Percentiles rank a stretch among this genome's conserved stretches.
These are phyloP conservation scores for Sandelia bainsii DNA, from an alignment of 2,797 vertebrate species.

Conservation along the genomic window DNA sequence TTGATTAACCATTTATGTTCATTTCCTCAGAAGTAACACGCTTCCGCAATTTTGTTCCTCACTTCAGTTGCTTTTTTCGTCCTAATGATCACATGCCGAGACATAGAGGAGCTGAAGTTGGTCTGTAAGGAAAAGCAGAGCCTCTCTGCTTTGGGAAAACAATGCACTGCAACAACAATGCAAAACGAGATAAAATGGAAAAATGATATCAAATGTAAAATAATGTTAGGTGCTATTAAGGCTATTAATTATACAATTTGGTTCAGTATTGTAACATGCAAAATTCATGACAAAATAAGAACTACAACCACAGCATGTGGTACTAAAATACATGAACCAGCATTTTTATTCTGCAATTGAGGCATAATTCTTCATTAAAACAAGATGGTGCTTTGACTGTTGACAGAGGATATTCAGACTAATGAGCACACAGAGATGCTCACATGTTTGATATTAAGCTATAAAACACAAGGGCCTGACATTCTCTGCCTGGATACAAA, in stretches of 20 bases:
- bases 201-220: not conserved
- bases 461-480: conserved; percentile 69
- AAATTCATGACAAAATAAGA: not conserved
- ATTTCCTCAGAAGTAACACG: conserved; percentile 49
- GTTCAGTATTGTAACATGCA: not conserved
- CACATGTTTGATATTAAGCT: conserved; percentile 71
- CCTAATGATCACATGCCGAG: conserved; percentile 51
- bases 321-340: not conserved
- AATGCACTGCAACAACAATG: too few relatives aligned
- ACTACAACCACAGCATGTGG: not conserved
- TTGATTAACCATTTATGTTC: conserved; percentile 70
- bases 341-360: conserved; percentile 17
- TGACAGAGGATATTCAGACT: conserved; percentile 68
- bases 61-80: conserved; percentile 45
- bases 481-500: conserved; percentile 68
- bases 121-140: conserved; percentile 17
- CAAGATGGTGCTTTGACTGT: conserved; percentile 54
- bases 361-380: conserved; percentile 68
- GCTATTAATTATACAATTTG: too few relatives aligned
- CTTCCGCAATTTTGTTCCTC: conserved; percentile 53
- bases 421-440: conserved; percentile 69
- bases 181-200: not conserved
- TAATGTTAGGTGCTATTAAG: not conserved
- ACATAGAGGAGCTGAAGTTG: conserved; percentile 5
- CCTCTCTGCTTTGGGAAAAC: conserved; percentile 7